phyloP scores from a whole-genome alignment of 2,888 invertebrate species.

The Trichopoda pennipes region DNA sequence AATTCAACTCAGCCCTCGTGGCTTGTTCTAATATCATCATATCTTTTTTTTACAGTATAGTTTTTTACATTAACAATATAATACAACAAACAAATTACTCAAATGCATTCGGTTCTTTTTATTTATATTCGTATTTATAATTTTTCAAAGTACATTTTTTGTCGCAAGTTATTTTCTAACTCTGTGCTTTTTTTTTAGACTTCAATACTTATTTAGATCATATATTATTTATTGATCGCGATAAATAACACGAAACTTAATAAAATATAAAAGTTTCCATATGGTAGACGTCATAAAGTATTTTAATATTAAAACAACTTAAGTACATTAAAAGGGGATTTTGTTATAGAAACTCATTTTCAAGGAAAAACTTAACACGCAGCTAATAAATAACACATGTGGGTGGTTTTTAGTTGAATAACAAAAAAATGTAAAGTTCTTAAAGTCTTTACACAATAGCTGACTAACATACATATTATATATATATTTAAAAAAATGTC shows the following conservation, averaged over 20 bases:
- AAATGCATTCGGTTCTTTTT: slow-evolving; percentile 75
- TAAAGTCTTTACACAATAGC: too few relatives aligned
- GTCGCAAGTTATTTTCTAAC: slow-evolving; percentile 26
- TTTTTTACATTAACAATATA: slow-evolving; percentile 18
- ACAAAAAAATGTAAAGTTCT: slow-evolving; percentile 4
- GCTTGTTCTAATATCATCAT: background rate
- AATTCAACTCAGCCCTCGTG: slow-evolving; percentile 17
- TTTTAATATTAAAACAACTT: slow-evolving; percentile 43
- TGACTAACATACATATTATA: slow-evolving; percentile 27
- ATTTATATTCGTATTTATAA: slow-evolving; percentile 34
- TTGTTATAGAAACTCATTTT: slow-evolving; percentile 26
- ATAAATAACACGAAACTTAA: slow-evolving; percentile 80
- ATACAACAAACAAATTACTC: slow-evolving; percentile 75
- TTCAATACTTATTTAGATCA: slow-evolving; percentile 73
- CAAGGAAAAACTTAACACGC: slow-evolving; percentile 60
- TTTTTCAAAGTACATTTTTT: slow-evolving; percentile 48
- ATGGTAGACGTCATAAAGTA: slow-evolving; percentile 16
- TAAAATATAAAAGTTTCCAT: slow-evolving; percentile 52
- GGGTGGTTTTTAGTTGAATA: slow-evolving; percentile 22
- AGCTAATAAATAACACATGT: slow-evolving; percentile 51
- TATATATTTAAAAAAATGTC: background rate
- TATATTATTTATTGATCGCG: slow-evolving; percentile 81
- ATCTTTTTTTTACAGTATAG: background rate
- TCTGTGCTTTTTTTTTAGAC: slow-evolving; percentile 45
- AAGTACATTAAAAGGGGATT: slow-evolving; percentile 53